Conservation (phyloP, 2,797 vertebrate species). For the Esox masquinongy region DNA sequence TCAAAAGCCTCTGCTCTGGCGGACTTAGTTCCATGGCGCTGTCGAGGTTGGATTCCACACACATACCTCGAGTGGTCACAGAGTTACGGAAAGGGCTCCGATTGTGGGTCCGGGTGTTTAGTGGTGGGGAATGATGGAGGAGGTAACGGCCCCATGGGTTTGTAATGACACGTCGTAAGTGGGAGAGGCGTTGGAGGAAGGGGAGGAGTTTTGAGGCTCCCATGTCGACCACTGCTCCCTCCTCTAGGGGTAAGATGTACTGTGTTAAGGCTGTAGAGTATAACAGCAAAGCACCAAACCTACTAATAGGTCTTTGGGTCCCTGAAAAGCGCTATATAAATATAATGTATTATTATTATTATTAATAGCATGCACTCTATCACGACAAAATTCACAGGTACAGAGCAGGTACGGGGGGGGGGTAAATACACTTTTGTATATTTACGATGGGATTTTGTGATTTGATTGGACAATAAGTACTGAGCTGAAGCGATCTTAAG, state of each 20-base stretch:
- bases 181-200: constrained; percentile 42
- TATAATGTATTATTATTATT: too few relatives aligned
- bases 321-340: too few relatives aligned
- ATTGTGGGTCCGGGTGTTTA: not conserved
- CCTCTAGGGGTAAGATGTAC: constrained; percentile 33
- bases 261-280: not conserved
- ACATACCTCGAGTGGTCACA: constrained; percentile 57
- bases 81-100: constrained; percentile 5
- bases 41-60: constrained; percentile 58
- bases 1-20: constrained; percentile 81
- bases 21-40: constrained; percentile 73
- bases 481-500: too few relatives aligned
- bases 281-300: not conserved
- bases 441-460: too few relatives aligned
- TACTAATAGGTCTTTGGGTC: too few relatives aligned
- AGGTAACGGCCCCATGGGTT: constrained; percentile 33
- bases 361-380: not conserved
- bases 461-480: too few relatives aligned
- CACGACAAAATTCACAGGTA: too few relatives aligned
- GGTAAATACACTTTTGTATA: too few relatives aligned
- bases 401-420: too few relatives aligned
- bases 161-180: not conserved
- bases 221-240: constrained; percentile 46
- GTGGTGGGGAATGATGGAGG: constrained; percentile 5
- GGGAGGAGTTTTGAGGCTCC: constrained; percentile 29